Evolutionary conservation across 2,888 invertebrate genomes (phyloP), one percentile per base, ranked within the genome.

Genomic region (Eumacrocentrus americanus): DNA sequence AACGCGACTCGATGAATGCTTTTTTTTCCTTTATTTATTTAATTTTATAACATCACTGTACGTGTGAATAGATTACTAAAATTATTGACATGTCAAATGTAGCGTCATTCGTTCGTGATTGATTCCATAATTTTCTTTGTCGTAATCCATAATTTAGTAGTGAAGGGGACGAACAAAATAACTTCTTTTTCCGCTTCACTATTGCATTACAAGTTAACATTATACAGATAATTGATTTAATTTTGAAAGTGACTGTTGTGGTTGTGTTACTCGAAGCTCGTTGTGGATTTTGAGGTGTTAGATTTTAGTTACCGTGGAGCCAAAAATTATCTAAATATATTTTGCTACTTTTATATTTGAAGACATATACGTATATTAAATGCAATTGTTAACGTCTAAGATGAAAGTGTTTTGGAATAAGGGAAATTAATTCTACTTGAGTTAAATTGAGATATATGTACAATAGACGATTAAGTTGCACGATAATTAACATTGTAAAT

Each of bases 291-390:
- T 58, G 58, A 60, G 60, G 56, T 57, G 40, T 62, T 63, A 61
- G 61, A 52, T 66, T 66, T 18, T 50, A 20, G 66, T 68, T 68
- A 67, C 61, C 63, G 52, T 40, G 51, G 64, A 62, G 59, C 67
- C 68, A 69, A 69, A 66, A 66, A 67, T 63, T 63, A 60, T 60
- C 44, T 65, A 58, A 64, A 58, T 64, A 66, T 70, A 70, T 70
- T 70, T 70, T 70, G 65, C 58, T 68, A 70, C 66, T 70, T 70
- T 70, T 70, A 70, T 70, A 70, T 65, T 66, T 42, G 20, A 60
- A 53, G 51, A 23, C n/a, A n/a, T n/a, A n/a, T 29, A 9, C 4
- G 9, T 6, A 29, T 29, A 9, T 29, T 4, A 6, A 29, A 29
- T 29, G 29, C 29, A 9, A 29, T 29, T 29, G 29, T 29, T 29